Conservation (phyloP, 2,888 invertebrate genomes). For the Ctenicera cuprea region DNA sequence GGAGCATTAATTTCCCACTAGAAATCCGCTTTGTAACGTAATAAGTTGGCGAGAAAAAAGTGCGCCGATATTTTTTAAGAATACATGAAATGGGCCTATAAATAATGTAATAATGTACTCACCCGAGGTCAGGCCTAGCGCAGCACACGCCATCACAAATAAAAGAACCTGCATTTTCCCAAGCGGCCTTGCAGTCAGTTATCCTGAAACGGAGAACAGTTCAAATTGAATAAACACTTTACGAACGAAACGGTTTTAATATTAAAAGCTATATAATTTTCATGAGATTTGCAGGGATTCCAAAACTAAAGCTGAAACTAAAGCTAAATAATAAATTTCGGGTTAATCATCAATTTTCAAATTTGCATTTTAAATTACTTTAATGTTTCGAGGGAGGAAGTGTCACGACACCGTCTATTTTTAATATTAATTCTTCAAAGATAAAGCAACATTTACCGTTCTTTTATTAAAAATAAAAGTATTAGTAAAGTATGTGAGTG, state of each 20-base stretch:
- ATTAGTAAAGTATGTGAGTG: too few relatives aligned
- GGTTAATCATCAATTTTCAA: too few relatives aligned
- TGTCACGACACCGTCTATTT: too few relatives aligned
- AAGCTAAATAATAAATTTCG: too few relatives aligned
- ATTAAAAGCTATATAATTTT: neutral
- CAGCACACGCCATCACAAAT: slow-evolving; percentile 34
- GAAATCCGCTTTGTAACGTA: slow-evolving; percentile 19
- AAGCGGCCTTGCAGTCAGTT: slow-evolving; percentile 33
- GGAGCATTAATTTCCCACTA: slow-evolving; percentile 16
- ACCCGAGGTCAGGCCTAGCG: slow-evolving; percentile 42
- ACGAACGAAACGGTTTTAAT: neutral
- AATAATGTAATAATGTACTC: slow-evolving; percentile 44
- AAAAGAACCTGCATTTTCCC: slow-evolving; percentile 39
- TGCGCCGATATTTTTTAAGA: slow-evolving; percentile 28
- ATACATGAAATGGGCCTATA: slow-evolving; percentile 30
- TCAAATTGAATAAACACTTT: slow-evolving; percentile 30
- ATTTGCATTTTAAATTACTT: too few relatives aligned
- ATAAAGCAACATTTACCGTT: too few relatives aligned
- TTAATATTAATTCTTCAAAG: too few relatives aligned
- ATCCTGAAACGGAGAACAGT: slow-evolving; percentile 32
- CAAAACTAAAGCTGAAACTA: neutral
- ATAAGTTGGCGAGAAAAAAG: slow-evolving; percentile 22
- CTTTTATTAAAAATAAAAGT: too few relatives aligned
- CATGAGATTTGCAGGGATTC: neutral
- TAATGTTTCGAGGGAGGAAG: too few relatives aligned